phyloP scores from a whole-genome alignment of 2,113 vertebrate species.

The Caretta caretta region DNA sequence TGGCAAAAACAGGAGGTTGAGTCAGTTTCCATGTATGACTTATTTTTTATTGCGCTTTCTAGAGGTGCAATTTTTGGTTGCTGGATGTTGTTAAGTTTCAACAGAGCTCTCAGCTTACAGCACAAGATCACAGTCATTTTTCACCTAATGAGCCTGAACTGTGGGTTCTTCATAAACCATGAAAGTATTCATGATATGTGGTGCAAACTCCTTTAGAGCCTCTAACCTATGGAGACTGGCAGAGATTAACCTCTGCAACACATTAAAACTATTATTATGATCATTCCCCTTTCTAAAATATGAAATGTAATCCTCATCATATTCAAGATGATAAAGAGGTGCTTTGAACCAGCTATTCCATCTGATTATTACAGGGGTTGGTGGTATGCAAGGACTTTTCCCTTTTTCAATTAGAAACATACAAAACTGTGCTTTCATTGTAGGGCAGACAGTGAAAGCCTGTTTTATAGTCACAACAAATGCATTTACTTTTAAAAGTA shows the following conservation, averaged over 20 bases:
- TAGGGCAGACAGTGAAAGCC: background rate
- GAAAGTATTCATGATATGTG: too few relatives aligned
- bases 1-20: too few relatives aligned
- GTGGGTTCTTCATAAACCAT: too few relatives aligned
- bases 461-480: background rate
- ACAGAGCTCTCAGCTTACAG: too few relatives aligned
- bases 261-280: background rate
- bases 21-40: too few relatives aligned
- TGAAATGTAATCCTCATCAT: background rate
- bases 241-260: background rate
- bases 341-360: background rate
- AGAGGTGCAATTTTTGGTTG: too few relatives aligned
- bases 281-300: background rate
- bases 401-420: background rate
- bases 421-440: background rate
- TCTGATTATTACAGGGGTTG: background rate
- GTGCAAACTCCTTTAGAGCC: too few relatives aligned
- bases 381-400: background rate
- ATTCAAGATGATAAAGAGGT: background rate
- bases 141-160: too few relatives aligned
- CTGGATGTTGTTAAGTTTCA: too few relatives aligned
- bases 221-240: too few relatives aligned
- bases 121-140: too few relatives aligned
- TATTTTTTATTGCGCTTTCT: too few relatives aligned
- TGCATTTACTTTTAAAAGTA: background rate